phyloP scores from a whole-genome alignment of 2,113 vertebrate genomes.

The Hyperopisus bebe region DNA sequence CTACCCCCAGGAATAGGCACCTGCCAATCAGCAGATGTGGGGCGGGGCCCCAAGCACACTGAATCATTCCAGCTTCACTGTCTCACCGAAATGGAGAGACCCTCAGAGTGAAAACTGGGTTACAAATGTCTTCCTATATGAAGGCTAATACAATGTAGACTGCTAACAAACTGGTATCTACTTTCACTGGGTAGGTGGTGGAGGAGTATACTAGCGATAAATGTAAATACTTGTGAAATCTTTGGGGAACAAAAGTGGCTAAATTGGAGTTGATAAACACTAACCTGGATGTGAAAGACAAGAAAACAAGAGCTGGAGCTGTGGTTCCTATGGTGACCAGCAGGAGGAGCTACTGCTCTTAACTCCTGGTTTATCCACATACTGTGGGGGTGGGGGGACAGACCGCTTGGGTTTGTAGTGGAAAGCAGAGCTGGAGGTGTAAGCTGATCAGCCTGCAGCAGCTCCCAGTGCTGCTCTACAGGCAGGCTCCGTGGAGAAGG shows the following conservation, averaged over 20 bases:
- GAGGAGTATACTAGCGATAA: neutral
- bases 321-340: constrained; percentile 29
- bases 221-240: neutral
- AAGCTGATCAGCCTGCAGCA: neutral
- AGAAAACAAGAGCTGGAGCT: constrained; percentile 24
- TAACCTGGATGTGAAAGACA: constrained; percentile 31
- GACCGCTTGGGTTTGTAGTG: neutral
- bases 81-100: neutral
- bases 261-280: neutral
- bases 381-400: neutral
- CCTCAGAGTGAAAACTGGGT: neutral
- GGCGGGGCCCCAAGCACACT: neutral
- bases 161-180: neutral
- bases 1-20: too few species aligned
- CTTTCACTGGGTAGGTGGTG: neutral
- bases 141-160: neutral
- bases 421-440: neutral
- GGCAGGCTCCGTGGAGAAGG: neutral
- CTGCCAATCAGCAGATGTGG: neutral
- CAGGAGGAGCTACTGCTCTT: constrained; percentile 45
- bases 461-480: neutral
- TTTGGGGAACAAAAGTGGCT: neutral
- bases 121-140: neutral
- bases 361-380: neutral
- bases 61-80: neutral